Conservation (phyloP, 2,888 invertebrate species). For the Melinaea marsaeus region DNA sequence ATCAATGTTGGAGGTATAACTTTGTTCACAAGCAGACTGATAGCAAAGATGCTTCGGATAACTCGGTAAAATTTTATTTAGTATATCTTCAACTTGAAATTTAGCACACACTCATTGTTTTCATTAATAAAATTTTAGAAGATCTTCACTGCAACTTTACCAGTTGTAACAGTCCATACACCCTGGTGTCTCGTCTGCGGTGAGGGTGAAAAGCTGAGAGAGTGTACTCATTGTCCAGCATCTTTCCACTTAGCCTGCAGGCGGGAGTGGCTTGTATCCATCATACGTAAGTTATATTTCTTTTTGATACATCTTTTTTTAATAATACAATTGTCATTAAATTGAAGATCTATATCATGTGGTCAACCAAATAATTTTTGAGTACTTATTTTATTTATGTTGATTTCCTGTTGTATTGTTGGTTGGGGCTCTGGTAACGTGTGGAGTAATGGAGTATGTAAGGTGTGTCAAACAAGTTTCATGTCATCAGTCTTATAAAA, state of each 20-base stretch:
- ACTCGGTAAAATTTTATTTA: slow-evolving; percentile 43
- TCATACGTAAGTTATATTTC: slow-evolving; percentile 51
- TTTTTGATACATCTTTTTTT: too few relatives aligned
- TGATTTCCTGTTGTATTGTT: too few relatives aligned
- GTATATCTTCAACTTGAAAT: not conserved
- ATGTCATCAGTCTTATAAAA: too few relatives aligned
- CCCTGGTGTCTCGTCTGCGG: slow-evolving; percentile 69
- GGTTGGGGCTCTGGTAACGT: too few relatives aligned
- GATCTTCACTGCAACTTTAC: slow-evolving; percentile 37
- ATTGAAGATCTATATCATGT: too few relatives aligned
- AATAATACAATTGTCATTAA: too few relatives aligned
- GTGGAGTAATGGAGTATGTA: too few relatives aligned
- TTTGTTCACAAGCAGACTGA: slow-evolving; percentile 51
- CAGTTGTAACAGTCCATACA: slow-evolving; percentile 46
- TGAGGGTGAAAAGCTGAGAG: slow-evolving; percentile 40
- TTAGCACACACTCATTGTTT: not conserved
- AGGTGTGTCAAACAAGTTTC: too few relatives aligned
- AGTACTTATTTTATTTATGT: too few relatives aligned
- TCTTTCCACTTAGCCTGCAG: slow-evolving; percentile 59
- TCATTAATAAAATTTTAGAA: slow-evolving; percentile 31
- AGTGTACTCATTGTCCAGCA: slow-evolving; percentile 59
- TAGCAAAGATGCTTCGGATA: slow-evolving; percentile 42
- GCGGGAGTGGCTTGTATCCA: slow-evolving; percentile 58
- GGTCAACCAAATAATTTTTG: too few relatives aligned
- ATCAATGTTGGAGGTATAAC: slow-evolving; percentile 67